phyloP scores from a whole-genome alignment of 2,113 vertebrate species.

The Pseudopipra pipra region DNA sequence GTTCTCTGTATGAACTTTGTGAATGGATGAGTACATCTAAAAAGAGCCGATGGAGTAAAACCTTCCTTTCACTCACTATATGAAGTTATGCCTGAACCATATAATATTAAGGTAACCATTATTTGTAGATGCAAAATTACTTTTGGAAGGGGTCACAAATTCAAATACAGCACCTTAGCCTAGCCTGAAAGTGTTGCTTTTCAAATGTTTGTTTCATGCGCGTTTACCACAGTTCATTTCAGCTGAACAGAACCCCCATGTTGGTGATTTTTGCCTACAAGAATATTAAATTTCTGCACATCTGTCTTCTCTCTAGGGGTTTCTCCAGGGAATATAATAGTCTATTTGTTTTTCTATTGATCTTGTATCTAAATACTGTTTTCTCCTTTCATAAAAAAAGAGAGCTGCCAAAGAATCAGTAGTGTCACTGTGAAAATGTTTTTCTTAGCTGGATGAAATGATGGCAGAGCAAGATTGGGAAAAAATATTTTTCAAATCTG shows the following conservation, averaged over 20 bases:
- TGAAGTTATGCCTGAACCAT: background rate
- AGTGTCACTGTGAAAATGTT: constrained; percentile 58
- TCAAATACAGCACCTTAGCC: constrained; percentile 18
- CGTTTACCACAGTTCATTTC: constrained; percentile 48
- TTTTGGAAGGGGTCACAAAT: constrained; percentile 28
- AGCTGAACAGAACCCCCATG: constrained; percentile 16
- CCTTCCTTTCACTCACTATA: background rate
- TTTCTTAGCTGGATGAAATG: constrained; percentile 33
- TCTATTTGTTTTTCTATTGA: constrained; percentile 64
- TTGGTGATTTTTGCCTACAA: constrained; percentile 56
- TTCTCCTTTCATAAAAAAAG: constrained; percentile 38
- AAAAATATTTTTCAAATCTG: constrained; percentile 55
- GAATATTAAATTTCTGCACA: constrained; percentile 55
- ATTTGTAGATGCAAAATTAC: background rate
- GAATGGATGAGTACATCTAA: background rate
- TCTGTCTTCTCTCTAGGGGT: constrained; percentile 33
- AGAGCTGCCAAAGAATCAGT: constrained; percentile 54
- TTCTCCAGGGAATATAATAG: constrained; percentile 52
- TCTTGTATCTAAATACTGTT: constrained; percentile 62
- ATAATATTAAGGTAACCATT: background rate
- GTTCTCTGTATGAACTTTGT: background rate
- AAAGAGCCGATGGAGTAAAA: background rate
- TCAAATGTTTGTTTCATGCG: constrained; percentile 27
- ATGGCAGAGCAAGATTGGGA: constrained; percentile 41
- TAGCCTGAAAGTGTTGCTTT: background rate